A percentile compares a stretch with the other conserved stretches of the same genome.
phyloP scores from a whole-genome alignment of 2,113 vertebrate genomes.

The Ailurus styani region DNA sequence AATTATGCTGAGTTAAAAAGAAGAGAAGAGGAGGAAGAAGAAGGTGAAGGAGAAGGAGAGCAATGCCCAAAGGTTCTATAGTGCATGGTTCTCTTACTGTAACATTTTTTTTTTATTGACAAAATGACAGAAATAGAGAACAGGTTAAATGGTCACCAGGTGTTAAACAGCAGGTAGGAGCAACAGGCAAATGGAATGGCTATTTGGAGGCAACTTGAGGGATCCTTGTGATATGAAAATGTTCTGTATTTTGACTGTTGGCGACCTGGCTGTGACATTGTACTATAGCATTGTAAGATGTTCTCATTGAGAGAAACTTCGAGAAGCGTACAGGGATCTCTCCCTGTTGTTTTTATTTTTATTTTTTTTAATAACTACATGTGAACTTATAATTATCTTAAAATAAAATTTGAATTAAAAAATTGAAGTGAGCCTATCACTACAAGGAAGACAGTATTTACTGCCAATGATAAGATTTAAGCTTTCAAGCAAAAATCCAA shows the following conservation, averaged over 20 bases:
- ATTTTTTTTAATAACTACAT: not conserved
- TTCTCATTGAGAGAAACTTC: not conserved
- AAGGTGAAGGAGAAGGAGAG: no score
- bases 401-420: slow-evolving; percentile 16
- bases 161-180: not conserved
- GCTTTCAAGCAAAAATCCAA: not conserved
- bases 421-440: not conserved
- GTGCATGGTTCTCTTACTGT: not conserved
- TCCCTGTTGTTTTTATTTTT: not conserved
- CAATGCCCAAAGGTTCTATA: not conserved
- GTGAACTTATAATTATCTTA: not conserved
- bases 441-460: not conserved
- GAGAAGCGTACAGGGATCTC: not conserved
- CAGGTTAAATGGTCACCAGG: not conserved
- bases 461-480: not conserved
- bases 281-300: not conserved
- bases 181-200: not conserved
- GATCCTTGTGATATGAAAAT: not conserved
- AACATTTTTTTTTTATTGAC: not conserved
- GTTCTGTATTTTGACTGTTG: not conserved
- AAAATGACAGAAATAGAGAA: not conserved
- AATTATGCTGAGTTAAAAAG: not conserved
- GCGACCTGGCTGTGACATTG: not conserved
- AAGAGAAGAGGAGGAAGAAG: no score
- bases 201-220: not conserved